Percentiles rank a stretch among this genome's conserved stretches.
Conservation (phyloP, 2,797 vertebrate species). For the Triplophysa bombifrons region DNA sequence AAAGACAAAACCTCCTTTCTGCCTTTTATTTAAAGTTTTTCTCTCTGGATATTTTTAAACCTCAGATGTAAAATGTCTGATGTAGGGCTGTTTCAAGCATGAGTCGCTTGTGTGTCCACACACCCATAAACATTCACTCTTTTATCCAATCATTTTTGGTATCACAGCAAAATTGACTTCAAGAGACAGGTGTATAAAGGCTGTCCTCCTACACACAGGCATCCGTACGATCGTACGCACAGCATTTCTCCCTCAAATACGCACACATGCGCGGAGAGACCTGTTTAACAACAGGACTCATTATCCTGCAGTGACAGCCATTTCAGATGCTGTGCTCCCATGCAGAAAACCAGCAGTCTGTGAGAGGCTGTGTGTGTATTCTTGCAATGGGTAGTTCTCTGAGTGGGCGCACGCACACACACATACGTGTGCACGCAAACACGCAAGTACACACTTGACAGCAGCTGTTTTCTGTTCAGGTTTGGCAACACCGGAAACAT, state of each 20-base stretch:
- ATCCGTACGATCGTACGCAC: conserved; percentile 12
- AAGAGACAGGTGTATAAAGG: conserved; percentile 37
- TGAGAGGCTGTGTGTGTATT: conserved; percentile 55
- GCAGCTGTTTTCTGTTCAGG: conserved; percentile 66
- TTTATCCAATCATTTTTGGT: conserved; percentile 31
- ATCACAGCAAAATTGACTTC: conserved; percentile 39
- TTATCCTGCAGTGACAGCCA: conserved; percentile 53
- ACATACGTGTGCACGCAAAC: conserved; percentile 28
- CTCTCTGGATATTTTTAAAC: conserved; percentile 5
- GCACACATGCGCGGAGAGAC: conserved; percentile 38
- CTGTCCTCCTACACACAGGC: conserved; percentile 32
- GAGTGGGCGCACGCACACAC: conserved; percentile 40
- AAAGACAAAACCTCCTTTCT: background rate
- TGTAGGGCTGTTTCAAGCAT: conserved; percentile 4
- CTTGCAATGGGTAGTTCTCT: conserved; percentile 47
- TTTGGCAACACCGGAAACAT: conserved; percentile 61
- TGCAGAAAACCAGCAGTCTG: conserved; percentile 51
- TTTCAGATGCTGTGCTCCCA: conserved; percentile 48
- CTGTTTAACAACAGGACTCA: conserved; percentile 52
- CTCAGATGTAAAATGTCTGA: conserved; percentile 2
- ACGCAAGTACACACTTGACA: conserved; percentile 41
- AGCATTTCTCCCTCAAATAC: conserved; percentile 14
- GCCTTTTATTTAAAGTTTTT: conserved; percentile 7
- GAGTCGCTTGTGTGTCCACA: conserved; percentile 20
- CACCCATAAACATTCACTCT: background rate